Evolutionary conservation across 2,113 vertebrate genomes (phyloP).

Genomic region (Corythaeola cristata): DNA sequence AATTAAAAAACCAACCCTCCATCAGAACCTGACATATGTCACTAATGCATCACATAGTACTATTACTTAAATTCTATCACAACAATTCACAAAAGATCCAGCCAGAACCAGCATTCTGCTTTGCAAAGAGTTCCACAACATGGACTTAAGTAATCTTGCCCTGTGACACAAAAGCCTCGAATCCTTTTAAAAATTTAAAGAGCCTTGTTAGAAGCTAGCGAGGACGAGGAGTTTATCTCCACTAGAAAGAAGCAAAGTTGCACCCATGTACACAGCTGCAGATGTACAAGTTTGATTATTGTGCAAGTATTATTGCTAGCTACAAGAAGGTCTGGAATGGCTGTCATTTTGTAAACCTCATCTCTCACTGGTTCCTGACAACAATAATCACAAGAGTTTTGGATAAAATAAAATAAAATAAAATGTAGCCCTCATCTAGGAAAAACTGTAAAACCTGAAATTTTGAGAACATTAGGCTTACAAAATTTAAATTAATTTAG

Average conservation of each 20-base stretch:
- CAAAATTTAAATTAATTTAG: not conserved
- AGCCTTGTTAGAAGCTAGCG: not conserved
- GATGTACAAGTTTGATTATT: not conserved
- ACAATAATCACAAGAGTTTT: not conserved
- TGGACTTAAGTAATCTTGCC: not conserved
- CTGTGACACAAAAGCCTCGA: not conserved
- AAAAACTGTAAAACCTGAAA: not conserved
- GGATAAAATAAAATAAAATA: not conserved
- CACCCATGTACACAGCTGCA: not conserved
- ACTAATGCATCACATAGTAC: fast-evolving
- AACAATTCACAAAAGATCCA: not conserved
- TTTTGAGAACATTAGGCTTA: not conserved
- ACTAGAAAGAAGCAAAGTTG: not conserved
- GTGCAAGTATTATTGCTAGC: not conserved
- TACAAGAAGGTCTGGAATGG: not conserved
- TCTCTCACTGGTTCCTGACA: not conserved
- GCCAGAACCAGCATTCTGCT: fast-evolving
- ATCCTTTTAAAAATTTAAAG: not conserved
- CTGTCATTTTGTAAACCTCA: not conserved
- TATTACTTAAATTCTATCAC: not conserved
- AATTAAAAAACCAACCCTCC: not conserved
- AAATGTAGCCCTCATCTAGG: not conserved
- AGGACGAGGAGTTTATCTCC: not conserved
- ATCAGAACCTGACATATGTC: not conserved
- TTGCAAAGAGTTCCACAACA: fast-evolving